Conservation (phyloP, 2,113 vertebrate genomes). For the Carassius gibelio region DNA sequence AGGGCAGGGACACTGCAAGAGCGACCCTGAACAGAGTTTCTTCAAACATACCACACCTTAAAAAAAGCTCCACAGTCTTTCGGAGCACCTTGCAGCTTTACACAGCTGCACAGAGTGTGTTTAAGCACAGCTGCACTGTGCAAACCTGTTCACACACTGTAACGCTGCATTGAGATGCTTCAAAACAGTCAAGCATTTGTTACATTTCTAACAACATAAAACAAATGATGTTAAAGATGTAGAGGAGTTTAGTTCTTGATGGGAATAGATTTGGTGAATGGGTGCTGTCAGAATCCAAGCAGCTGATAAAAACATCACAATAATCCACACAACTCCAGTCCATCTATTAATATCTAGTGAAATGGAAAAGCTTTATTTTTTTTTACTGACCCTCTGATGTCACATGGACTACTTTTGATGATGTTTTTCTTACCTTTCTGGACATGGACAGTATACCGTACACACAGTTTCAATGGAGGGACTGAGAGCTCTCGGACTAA, state of each 20-base stretch:
- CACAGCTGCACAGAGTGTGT: background rate
- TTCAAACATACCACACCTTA: constrained; percentile 39
- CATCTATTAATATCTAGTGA: background rate
- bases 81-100: background rate
- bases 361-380: background rate
- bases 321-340: background rate
- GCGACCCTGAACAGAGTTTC: constrained; percentile 57
- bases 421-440: too few species aligned
- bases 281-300: background rate
- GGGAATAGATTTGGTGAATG: background rate
- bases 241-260: background rate
- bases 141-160: constrained; percentile 1
- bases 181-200: background rate
- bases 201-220: background rate
- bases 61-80: background rate
- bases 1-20: constrained; percentile 60
- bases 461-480: too few species aligned
- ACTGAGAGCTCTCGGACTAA: too few species aligned
- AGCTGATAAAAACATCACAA: background rate
- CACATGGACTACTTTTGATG: too few species aligned
- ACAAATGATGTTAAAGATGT: background rate
- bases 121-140: constrained; percentile 12
- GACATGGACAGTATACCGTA: too few species aligned
- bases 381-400: too few species aligned
- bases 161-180: background rate